A percentile compares a stretch with the other conserved stretches of the same genome.
These are phyloP conservation scores for Mus spretus DNA, from an alignment of 2,797 vertebrate genomes.

Conservation along the genomic window DNA sequence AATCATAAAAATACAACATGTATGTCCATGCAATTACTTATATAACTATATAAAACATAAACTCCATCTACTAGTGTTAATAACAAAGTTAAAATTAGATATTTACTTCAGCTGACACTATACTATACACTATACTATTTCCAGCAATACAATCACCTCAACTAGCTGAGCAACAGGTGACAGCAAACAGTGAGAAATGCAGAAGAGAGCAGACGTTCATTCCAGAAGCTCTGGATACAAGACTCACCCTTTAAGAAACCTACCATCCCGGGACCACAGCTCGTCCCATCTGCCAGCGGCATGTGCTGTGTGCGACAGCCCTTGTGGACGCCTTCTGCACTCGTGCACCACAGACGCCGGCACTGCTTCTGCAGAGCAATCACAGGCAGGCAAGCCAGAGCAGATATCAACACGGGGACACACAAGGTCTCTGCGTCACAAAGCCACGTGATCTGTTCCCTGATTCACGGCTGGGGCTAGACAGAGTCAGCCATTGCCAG, in stretches of 20 bases:
- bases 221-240: constrained; percentile 14
- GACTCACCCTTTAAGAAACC: constrained; percentile 84
- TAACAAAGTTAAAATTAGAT: not conserved
- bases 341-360: constrained; percentile 97
- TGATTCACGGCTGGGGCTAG: not conserved
- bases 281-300: constrained; percentile 97
- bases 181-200: not conserved
- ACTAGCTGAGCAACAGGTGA: constrained; percentile 28
- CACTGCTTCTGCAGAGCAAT: constrained; percentile 93
- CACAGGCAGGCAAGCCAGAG: not conserved
- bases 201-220: not conserved
- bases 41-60: not conserved
- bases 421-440: not conserved
- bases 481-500: not conserved
- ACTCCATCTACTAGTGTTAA: not conserved
- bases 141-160: not conserved
- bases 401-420: not conserved
- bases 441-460: not conserved
- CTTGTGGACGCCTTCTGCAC: constrained; percentile 94
- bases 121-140: not conserved
- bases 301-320: constrained; percentile 98
- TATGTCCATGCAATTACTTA: not conserved
- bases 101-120: not conserved
- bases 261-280: constrained; percentile 97
- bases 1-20: not conserved